These are phyloP conservation scores for Tetrapedia diversipes DNA, from an alignment of 2,888 invertebrate species.

Conservation along the genomic window DNA sequence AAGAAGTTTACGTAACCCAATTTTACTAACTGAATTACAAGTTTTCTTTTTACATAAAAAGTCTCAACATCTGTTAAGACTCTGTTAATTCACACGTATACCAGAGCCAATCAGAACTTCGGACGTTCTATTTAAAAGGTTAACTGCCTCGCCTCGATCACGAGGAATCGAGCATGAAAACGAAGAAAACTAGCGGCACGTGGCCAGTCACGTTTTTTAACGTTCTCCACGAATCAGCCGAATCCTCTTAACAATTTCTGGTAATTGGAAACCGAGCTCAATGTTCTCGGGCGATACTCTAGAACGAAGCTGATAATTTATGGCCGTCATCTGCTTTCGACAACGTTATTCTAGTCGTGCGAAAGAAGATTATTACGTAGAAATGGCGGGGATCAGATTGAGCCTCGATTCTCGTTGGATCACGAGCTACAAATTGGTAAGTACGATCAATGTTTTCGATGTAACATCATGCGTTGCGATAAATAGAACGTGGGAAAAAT, in stretches of 20 bases:
- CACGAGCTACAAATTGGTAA: neutral
- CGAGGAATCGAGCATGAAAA: conserved; percentile 24
- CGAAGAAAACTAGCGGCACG: conserved; percentile 13
- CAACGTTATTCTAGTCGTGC: neutral
- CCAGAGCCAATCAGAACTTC: conserved; percentile 19
- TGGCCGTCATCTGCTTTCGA: neutral
- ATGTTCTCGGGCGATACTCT: neutral
- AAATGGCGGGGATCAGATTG: neutral
- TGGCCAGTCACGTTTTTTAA: conserved; percentile 10
- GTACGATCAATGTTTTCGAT: neutral
- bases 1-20: too few species aligned
- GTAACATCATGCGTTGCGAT: too few species aligned
- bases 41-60: too few species aligned
- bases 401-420: neutral
- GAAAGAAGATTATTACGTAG: neutral
- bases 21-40: too few species aligned
- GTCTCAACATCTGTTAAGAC: neutral
- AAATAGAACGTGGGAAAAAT: too few species aligned
- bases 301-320: neutral
- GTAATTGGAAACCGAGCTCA: too few species aligned
- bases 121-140: conserved; percentile 44
- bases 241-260: neutral
- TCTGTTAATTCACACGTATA: conserved; percentile 3
- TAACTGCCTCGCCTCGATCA: conserved; percentile 40
- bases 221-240: neutral